Conservation (phyloP, 2,113 vertebrate genomes). For the Cephalopholis sonnerati region DNA sequence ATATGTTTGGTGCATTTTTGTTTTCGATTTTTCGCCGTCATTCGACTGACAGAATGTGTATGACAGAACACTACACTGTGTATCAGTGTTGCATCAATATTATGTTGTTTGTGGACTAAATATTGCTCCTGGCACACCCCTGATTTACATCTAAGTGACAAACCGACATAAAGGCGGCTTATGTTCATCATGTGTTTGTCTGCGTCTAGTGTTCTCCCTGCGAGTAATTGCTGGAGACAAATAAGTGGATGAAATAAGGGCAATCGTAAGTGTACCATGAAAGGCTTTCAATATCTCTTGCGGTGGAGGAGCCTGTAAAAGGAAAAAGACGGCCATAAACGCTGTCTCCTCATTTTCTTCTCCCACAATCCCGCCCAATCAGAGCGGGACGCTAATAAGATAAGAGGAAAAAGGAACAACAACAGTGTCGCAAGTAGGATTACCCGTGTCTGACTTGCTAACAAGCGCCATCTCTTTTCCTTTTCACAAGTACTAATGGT, state of each 20-base stretch:
- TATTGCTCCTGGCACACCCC: background rate
- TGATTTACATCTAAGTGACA: conserved; percentile 43
- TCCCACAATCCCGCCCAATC: conserved; percentile 69
- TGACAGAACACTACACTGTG: background rate
- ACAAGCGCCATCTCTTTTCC: conserved; percentile 69
- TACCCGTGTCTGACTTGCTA: conserved; percentile 67
- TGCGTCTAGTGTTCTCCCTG: conserved; percentile 39
- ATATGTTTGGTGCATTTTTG: too few species aligned
- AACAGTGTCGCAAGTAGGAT: conserved; percentile 63
- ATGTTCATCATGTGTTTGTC: conserved; percentile 51
- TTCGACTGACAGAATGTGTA: background rate
- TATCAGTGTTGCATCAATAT: background rate
- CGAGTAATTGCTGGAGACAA: conserved; percentile 74
- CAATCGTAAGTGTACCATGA: conserved; percentile 69
- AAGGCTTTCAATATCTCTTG: conserved; percentile 81
- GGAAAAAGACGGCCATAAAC: conserved; percentile 67
- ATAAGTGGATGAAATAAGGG: conserved; percentile 75
- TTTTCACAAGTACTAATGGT: conserved; percentile 72
- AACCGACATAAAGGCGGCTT: conserved; percentile 44
- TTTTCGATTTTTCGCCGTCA: background rate
- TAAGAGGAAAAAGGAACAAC: conserved; percentile 75
- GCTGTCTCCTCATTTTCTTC: conserved; percentile 71
- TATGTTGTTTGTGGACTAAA: conserved; percentile 11
- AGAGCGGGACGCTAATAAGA: conserved; percentile 70
- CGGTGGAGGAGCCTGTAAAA: conserved; percentile 69